Evolutionary conservation across 2,888 invertebrate species (phyloP), one percentile per base, ranked within the genome.

Genomic region (Melipona beecheii): DNA sequence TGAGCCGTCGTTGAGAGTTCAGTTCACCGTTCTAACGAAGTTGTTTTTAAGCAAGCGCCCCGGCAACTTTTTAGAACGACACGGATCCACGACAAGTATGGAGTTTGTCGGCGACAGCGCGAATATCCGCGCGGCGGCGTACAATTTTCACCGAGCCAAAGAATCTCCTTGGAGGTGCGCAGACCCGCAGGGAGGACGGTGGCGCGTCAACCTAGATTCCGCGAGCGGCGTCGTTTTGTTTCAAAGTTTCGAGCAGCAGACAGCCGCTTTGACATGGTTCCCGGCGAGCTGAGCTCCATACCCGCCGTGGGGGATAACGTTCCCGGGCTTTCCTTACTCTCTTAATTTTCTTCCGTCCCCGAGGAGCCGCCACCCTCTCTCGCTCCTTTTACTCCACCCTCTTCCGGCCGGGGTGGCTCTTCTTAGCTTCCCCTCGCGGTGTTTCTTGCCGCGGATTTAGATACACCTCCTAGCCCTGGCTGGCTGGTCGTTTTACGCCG

Each of bases 261-360:
- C 84, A 84, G 86, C 75, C 84, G 80, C 77, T 75, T 43, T 83
- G 87, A 87, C 87, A 78, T 83, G 72, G 78, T 85, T 78, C 81
- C 78, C 73, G 74, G 74, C 78, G 82, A 76, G 85, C 76, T 62
- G 71, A 76, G 82, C 80, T 81, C 84, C 58, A 66, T 69, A 56
- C 75, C 78, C 43, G 58, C 68, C 60, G 27, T 31, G 43, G 43
- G 74, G 78, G 78, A 83, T 82, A 84, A 85, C 80, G 78, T 81
- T 31, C 78, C 72, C 70, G 52, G 62, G 68, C 70, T 72, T 86
- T 79, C 85, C 85, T 88, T 84, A 83, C 85, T 89, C 87, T 81
- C 88, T 89, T 89, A 84, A 85, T 88, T 87, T 86, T 79, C 84
- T 78, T 85, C 79, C 79, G 43, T 69, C 77, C 66, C 81, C 64